phyloP scores from a whole-genome alignment of 2,113 vertebrate species.

The Tachysurus vachellii region DNA sequence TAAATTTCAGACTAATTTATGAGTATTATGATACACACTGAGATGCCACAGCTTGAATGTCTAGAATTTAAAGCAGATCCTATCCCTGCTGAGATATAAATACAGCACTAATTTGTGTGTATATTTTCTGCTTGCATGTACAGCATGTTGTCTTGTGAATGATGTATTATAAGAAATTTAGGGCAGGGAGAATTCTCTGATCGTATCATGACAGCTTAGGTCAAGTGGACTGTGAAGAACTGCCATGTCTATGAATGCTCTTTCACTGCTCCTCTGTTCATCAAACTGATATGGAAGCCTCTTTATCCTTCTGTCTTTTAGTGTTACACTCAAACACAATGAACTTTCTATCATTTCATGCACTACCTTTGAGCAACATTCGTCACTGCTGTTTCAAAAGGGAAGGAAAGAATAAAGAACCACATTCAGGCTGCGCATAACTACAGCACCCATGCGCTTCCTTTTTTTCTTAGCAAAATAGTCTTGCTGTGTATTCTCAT shows the following conservation, averaged over 20 bases:
- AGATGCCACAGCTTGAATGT: constrained; percentile 24
- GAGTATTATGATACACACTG: constrained; percentile 10
- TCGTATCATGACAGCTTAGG: constrained; percentile 54
- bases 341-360: constrained; percentile 28
- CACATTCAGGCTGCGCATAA: constrained; percentile 42
- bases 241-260: constrained; percentile 45
- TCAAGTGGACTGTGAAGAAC: constrained; percentile 56
- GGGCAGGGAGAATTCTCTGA: constrained; percentile 45
- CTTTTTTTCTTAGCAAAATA: constrained; percentile 19
- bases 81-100: constrained; percentile 33
- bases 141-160: constrained; percentile 34
- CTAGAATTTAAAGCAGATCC: constrained; percentile 20
- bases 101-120: constrained; percentile 33
- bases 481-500: constrained; percentile 27
- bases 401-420: constrained; percentile 10
- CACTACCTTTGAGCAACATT: constrained; percentile 26
- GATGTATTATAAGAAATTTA: constrained; percentile 50
- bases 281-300: constrained; percentile 37
- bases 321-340: constrained; percentile 44
- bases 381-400: constrained; percentile 30
- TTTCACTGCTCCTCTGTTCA: constrained; percentile 43
- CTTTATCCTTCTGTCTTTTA: constrained; percentile 48
- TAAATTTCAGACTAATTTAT: constrained; percentile 3
- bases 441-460: background rate
- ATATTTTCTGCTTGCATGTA: constrained; percentile 16